Base-by-base conservation (phyloP, 2,113 vertebrate genomes). In the Balaenoptera acutorostrata region DNA sequence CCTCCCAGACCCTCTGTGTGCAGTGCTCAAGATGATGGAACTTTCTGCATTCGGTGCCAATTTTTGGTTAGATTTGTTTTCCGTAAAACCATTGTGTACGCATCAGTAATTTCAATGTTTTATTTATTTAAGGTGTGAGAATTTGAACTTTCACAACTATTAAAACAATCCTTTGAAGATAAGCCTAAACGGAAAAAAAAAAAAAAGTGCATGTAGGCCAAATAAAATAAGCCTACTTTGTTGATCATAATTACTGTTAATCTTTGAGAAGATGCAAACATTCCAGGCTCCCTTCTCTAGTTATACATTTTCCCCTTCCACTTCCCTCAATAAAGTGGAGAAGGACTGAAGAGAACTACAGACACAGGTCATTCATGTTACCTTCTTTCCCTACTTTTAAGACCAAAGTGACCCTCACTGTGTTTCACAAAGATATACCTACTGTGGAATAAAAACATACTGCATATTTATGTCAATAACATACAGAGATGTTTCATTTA, bases 141-240 rank as follows among this genome's bases (percentile, higher is more conserved):
- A 12, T 91, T 95, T 96, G 77, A 97, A 88, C 82, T 88, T 93
- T 91, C 39, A 95, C 39, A 91, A 75, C 44, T 77, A 31, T 83
- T 86, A 59, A 93, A 94, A 75, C 6, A 77, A 7, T 80, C 8
- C 18, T 86, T 78, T 89, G 71, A 96, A 94, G 46, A 86, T 83
- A 88, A 72, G 59, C n/a, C 36, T 89, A 90, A 74, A 46, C 25
- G 2, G 52, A 6, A 41, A 14, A 9, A 36, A 25, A 25, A 31
- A 64, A 46, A 64, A 74, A 69, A 69, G 86, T 23, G 3, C 2
- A 44, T 44, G 10, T 75, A 68, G 1, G 7, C 18, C 81, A 94
- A 88, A 63, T 27, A 93, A 92, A 97, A 92, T 75, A 87, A 90
- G 75, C 18, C 23, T 46, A 27, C 41, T 81, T 61, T 80, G 77